Conservation (phyloP, 2,888 invertebrate species). For the Atethmia centrago region DNA sequence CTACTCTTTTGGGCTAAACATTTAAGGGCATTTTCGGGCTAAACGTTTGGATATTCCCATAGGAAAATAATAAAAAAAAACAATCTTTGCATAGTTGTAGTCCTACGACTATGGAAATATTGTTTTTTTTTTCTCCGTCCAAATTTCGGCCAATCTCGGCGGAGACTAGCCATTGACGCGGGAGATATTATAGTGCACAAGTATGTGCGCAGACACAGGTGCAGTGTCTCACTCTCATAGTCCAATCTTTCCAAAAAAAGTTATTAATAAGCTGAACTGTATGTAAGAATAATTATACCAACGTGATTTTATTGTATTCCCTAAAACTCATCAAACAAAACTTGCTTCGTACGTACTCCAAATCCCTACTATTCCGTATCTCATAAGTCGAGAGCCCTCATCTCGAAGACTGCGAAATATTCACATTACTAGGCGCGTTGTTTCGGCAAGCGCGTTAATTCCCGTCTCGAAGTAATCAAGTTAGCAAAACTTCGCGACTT, state of each 20-base stretch:
- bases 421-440: conserved; percentile 64
- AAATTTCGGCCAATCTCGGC: no score
- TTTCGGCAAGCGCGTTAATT: conserved; percentile 66
- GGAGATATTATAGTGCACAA: no score
- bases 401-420: conserved; percentile 50
- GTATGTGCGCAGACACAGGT: no score
- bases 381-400: conserved; percentile 39
- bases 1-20: no score
- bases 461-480: conserved; percentile 64
- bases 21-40: no score
- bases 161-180: no score
- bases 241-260: no score
- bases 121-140: no score
- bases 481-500: conserved; percentile 79
- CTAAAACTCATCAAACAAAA: conserved; percentile 17
- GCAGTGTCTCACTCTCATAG: no score
- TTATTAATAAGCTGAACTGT: neutral
- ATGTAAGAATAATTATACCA: neutral
- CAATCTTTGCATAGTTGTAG: no score
- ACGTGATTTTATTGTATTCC: neutral
- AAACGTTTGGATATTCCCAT: neutral
- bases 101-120: no score
- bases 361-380: conserved; percentile 24
- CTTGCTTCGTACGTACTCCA: conserved; percentile 19
- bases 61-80: neutral